phyloP scores from a whole-genome alignment of 2,888 invertebrate species.

The Crocallis elinguaria region DNA sequence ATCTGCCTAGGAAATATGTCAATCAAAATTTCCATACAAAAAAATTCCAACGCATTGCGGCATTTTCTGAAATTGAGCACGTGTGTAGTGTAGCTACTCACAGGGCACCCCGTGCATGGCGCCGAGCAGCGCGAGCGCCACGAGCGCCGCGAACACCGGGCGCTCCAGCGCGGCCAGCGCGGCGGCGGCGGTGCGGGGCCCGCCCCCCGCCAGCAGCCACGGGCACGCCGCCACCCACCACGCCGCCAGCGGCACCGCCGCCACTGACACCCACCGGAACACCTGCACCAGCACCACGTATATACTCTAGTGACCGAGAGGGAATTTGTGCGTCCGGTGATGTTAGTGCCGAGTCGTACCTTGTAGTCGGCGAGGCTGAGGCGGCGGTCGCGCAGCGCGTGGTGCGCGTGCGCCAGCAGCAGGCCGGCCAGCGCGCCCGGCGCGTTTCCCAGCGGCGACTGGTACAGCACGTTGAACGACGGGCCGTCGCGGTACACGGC shows the following conservation, averaged over 20 bases:
- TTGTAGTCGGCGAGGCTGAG: constrained; percentile 48
- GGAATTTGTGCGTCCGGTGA: background rate
- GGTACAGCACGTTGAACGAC: constrained; percentile 76
- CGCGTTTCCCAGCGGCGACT: constrained; percentile 75
- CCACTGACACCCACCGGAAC: constrained; percentile 61
- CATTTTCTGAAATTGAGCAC: background rate
- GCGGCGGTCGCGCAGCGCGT: constrained; percentile 46
- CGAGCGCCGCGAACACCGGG: constrained; percentile 65
- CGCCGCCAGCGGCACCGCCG: constrained; percentile 57
- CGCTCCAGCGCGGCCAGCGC: constrained; percentile 70
- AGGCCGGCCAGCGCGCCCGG: constrained; percentile 71
- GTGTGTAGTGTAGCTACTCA: constrained; percentile 44
- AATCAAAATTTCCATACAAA: too few species aligned
- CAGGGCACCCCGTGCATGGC: constrained; percentile 68
- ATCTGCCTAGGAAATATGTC: too few species aligned
- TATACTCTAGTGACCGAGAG: background rate
- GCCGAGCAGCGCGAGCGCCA: constrained; percentile 63
- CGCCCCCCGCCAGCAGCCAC: constrained; percentile 53
- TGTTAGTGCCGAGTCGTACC: constrained; percentile 38
- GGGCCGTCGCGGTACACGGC: constrained; percentile 57
- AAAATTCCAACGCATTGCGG: too few species aligned
- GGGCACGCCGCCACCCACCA: constrained; percentile 65
- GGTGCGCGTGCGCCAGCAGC: constrained; percentile 69
- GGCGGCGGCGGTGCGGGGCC: constrained; percentile 54
- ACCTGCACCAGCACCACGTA: constrained; percentile 44